Percentiles rank a stretch among this genome's conserved stretches.
These are phyloP conservation scores for Sarcophaga rosellei DNA, from an alignment of 2,888 invertebrate species.

Conservation along the genomic window DNA sequence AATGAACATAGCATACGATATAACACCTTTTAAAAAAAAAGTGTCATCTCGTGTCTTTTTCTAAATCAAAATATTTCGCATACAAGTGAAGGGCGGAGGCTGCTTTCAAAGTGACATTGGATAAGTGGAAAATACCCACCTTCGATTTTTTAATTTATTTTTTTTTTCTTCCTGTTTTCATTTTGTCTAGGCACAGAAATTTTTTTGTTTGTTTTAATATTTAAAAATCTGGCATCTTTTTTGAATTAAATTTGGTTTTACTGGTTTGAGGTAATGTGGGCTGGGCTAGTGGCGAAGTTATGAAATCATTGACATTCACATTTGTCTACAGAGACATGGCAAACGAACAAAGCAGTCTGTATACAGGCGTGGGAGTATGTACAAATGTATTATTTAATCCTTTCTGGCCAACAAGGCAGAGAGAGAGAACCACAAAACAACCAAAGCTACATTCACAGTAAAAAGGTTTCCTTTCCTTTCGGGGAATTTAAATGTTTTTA, in stretches of 20 bases:
- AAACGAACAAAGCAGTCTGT: not conserved
- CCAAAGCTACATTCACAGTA: not conserved
- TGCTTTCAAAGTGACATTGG: too few species aligned
- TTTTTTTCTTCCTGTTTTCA: not conserved
- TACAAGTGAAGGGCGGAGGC: too few species aligned
- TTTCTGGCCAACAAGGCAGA: not conserved
- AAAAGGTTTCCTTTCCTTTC: not conserved
- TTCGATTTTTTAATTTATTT: not conserved
- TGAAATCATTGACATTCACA: constrained; percentile 11
- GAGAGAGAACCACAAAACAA: not conserved
- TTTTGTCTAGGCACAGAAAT: not conserved
- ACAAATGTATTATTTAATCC: not conserved
- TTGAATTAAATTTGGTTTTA: not conserved
- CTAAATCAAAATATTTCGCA: too few species aligned
- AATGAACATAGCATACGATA: not conserved
- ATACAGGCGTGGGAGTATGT: constrained; percentile 2
- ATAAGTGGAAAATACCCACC: not conserved
- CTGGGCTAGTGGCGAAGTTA: not conserved
- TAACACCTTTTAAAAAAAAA: not conserved
- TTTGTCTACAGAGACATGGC: not conserved
- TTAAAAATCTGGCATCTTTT: not conserved
- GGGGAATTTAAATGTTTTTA: constrained; percentile 13
- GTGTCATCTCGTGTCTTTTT: too few species aligned
- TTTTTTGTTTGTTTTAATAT: too few species aligned
- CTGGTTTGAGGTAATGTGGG: not conserved